Conservation (phyloP, 1,140 invertebrate species). For the Hirudo medicinalis region DNA sequence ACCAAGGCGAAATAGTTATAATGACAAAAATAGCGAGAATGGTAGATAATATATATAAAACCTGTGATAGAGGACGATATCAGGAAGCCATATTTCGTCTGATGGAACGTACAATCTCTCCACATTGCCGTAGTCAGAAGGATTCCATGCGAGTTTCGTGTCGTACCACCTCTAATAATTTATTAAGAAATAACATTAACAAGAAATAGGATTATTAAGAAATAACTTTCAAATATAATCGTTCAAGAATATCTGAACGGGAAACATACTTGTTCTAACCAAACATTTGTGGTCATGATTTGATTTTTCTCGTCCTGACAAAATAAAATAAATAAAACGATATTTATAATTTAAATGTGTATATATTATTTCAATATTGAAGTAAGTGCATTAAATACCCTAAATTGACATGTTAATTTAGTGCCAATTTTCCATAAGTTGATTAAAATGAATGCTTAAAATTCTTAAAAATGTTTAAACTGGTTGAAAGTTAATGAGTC, state of each 20-base stretch:
- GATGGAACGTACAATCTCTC: constrained; percentile 24
- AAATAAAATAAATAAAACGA: neutral
- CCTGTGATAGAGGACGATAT: constrained; percentile 27
- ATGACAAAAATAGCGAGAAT: too few relatives aligned
- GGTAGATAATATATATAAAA: neutral
- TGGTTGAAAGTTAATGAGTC: too few relatives aligned
- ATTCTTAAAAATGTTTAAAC: too few relatives aligned
- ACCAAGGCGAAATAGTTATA: too few relatives aligned
- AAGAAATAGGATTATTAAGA: too few relatives aligned
- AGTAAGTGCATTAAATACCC: neutral
- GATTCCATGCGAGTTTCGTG: constrained; percentile 22
- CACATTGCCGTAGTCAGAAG: constrained; percentile 19
- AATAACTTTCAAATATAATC: neutral
- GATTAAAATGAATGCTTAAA: neutral
- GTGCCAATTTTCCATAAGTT: neutral
- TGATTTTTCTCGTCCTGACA: constrained; percentile 69
- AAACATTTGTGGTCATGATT: constrained; percentile 88
- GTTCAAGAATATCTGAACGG: neutral
- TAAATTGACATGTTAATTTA: neutral
- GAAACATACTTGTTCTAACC: constrained; percentile 75
- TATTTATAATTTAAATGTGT: neutral
- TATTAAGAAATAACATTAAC: neutral
- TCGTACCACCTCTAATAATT: constrained; percentile 23
- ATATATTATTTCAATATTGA: neutral
- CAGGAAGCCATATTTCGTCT: constrained; percentile 26